Evolutionary conservation across 1,140 invertebrate species (phyloP), one percentile per base, ranked within the genome.

Genomic region (Melanaphis sacchari): DNA sequence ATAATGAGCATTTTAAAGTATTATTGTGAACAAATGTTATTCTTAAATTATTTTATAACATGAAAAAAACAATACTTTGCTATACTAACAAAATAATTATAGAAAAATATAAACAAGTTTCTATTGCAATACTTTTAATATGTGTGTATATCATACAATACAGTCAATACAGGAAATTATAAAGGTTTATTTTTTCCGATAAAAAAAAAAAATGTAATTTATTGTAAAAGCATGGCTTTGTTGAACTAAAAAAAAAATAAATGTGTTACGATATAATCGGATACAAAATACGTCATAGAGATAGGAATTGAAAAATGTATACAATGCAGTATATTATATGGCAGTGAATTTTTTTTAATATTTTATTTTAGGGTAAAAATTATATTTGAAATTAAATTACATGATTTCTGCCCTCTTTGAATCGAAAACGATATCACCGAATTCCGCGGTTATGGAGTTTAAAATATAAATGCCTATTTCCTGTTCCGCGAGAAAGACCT

Each of bases 371-470:
- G 89, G 89, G 89, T 59, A 41, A n/a, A 90, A 90, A 66, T 66
- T 54, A 15, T 40, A 26, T 31, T 90, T 90, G 31, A 40, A 59
- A 90, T 90, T 43, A 54, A 90, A 41, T 41, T 18, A 18, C 11
- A 41, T 31, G 31, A 66, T 59, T 59, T 90, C 54, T 54, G 21
- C 89, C 89, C 52, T 90, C 66, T 41, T 90, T n/a, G 54, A 31
- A 41, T 90, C 15, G 26, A n/a, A 0, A 11, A 31, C 49, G 24
- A 90, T 90, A 59, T 90, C 22, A 52, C 21, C n/a, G 66, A 46
- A 92, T 93, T 93, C 91, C 91, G 76, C 46, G 91, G 36, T 93
- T 85, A 21, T 84, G 91, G 91, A 93, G 59, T 93, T 93, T 93
- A 93, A 93, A 93, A 49, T 91, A 81, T 91, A 91, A 91, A 93